Evolutionary conservation across 2,113 vertebrate species (phyloP), one percentile per base, ranked within the genome.

Genomic region (Bubo scandiacus): DNA sequence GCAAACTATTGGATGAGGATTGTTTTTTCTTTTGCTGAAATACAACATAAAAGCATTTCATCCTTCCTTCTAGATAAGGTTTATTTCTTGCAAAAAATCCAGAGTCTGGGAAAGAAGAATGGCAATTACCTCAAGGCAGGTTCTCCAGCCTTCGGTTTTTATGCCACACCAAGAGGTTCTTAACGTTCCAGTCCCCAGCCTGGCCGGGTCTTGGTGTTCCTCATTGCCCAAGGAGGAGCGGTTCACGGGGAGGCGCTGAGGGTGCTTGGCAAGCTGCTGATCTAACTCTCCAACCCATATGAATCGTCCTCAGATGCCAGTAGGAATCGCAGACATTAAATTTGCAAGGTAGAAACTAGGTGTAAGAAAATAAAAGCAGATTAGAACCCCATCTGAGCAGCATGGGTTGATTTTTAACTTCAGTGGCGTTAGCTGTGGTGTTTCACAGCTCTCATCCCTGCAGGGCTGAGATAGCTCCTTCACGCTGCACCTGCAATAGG

Each of bases 121-220:
- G 14, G 54, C 5, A 10, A 12, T 49, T 1, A 10, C 17, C 8
- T 1, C 5, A 1, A 30, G 71, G 40, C 32, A 25, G 34, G 25
- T 32, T 73, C 15, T 40, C 8, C 34, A 36, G 59, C 81, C 10
- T 22, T 26, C 1, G 0, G 7, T 3, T 40, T 5, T 12, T 54
- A 3, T 14, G 30, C 25, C 4, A 1, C 32, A 2, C 27, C 71
- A 43, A 7, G 23, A 29, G 52, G 36, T 79, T 63, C 12, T 21
- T 9, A 0, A 0, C 1, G 2, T 47, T 20, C 10, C 14, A 1
- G 0, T n/a, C 40, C 18, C 29, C 18, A 3, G 10, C 0, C 11
- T 2, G 1, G 14, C 1, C 19, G 29, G 29, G 17, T 75, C 43
- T 63, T 2, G 0, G 30, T 2, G 1, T 4, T 54, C 15, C 32